These are phyloP conservation scores for Coluber constrictor DNA, from an alignment of 2,797 vertebrate genomes.

Conservation along the genomic window DNA sequence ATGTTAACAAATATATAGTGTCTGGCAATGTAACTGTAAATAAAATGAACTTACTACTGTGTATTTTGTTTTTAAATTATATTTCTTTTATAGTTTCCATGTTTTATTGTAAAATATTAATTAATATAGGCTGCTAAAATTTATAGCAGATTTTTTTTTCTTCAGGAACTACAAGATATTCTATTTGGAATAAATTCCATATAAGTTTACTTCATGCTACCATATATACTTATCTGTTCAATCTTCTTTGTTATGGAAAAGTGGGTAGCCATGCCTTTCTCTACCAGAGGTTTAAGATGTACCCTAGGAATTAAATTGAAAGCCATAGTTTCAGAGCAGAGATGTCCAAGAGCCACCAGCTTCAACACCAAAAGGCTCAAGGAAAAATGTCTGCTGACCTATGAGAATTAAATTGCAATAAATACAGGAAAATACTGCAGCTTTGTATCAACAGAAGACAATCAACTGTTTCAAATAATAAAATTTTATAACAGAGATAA, in stretches of 20 bases:
- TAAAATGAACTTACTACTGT: neutral
- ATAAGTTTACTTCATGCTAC: neutral
- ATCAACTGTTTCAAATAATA: neutral
- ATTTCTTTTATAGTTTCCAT: neutral
- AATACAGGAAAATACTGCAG: neutral
- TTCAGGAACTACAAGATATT: neutral
- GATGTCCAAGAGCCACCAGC: neutral
- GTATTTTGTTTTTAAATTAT: slow-evolving; percentile 1
- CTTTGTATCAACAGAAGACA: neutral
- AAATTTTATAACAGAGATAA: neutral
- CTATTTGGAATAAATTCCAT: neutral
- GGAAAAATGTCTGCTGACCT: neutral
- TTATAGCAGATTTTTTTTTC: neutral
- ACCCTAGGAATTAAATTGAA: neutral
- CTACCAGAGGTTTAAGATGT: neutral
- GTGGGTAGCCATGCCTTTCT: neutral
- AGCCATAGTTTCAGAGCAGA: neutral
- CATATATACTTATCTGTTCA: neutral
- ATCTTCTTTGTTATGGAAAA: neutral
- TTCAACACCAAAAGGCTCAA: neutral
- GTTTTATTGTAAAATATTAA: slow-evolving; percentile 15
- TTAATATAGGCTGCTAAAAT: neutral
- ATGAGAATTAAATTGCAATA: neutral
- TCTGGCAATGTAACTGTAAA: neutral
- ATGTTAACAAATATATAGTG: slow-evolving; percentile 13